A percentile compares a stretch with the other conserved stretches of the same genome.
These are phyloP conservation scores for Drosophila bocqueti DNA, from an alignment of 1,140 invertebrate genomes.

Conservation along the genomic window DNA sequence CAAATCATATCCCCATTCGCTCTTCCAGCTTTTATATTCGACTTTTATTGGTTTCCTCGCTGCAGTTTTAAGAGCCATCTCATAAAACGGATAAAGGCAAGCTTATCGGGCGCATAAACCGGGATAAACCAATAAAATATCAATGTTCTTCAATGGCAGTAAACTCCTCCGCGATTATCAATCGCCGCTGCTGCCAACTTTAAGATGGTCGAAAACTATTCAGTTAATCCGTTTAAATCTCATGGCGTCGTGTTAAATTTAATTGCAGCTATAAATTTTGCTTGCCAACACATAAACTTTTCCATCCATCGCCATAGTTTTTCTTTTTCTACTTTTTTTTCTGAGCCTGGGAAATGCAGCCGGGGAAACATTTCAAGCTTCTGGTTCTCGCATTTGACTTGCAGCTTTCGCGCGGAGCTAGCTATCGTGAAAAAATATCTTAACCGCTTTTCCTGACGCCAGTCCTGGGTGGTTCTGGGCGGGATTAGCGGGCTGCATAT, in stretches of 20 bases:
- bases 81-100: constrained; percentile 42
- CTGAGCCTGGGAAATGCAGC: constrained; percentile 44
- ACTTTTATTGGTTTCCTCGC: constrained; percentile 18
- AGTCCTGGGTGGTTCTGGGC: constrained; percentile 31
- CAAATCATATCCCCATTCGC: constrained; percentile 4
- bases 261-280: constrained; percentile 80
- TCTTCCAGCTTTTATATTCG: not conserved
- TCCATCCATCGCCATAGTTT: constrained; percentile 48
- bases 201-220: constrained; percentile 68
- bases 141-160: constrained; percentile 53
- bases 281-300: constrained; percentile 69
- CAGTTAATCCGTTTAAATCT: constrained; percentile 79
- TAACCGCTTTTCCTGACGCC: constrained; percentile 63
- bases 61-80: constrained; percentile 17
- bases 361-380: constrained; percentile 65
- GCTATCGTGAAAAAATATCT: constrained; percentile 74
- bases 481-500: constrained; percentile 66
- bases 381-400: constrained; percentile 71
- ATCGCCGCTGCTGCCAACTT: constrained; percentile 34
- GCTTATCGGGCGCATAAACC: constrained; percentile 58
- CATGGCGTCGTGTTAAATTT: constrained; percentile 80
- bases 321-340: not conserved
- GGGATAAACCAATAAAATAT: constrained; percentile 76
- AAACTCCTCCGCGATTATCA: constrained; percentile 9
- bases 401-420: constrained; percentile 57